A percentile compares a stretch with the other conserved stretches of the same genome.
Evolutionary conservation across 2,113 vertebrate genomes (phyloP).

Genomic region (Chaenogobius annularis): DNA sequence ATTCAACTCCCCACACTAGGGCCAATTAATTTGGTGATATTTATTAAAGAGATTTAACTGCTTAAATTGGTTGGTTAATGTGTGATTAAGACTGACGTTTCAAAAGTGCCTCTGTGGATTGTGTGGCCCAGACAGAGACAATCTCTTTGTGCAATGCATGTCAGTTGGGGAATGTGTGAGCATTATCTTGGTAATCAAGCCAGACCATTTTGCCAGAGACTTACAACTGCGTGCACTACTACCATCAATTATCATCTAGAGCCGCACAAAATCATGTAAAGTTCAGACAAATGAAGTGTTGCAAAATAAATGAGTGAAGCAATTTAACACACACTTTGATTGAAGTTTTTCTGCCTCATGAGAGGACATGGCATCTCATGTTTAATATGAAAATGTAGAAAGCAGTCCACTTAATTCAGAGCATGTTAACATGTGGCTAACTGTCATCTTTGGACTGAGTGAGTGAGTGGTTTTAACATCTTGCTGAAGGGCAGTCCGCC

Average conservation of each 20-base stretch:
- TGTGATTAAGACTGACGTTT: not conserved
- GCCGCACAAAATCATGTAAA: not conserved
- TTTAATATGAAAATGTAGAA: slow-evolving; percentile 53
- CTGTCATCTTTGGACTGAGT: slow-evolving; percentile 39
- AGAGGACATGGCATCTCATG: slow-evolving; percentile 52
- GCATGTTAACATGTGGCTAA: slow-evolving; percentile 49
- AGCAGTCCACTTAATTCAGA: slow-evolving; percentile 48
- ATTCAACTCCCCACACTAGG: not conserved
- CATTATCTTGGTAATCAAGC: slow-evolving; percentile 24
- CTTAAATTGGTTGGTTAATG: not conserved
- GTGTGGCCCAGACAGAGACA: not conserved
- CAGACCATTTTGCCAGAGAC: slow-evolving; percentile 27
- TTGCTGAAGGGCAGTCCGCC: slow-evolving; percentile 37
- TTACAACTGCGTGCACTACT: not conserved
- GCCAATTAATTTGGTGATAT: not conserved
- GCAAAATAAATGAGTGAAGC: not conserved
- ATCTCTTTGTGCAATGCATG: slow-evolving; percentile 45
- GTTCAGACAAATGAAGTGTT: slow-evolving; percentile 8
- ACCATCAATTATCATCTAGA: slow-evolving; percentile 1
- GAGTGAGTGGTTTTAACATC: slow-evolving; percentile 42
- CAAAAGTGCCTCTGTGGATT: too few relatives aligned
- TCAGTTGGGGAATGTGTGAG: slow-evolving; percentile 56
- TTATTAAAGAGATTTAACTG: not conserved
- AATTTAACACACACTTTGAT: slow-evolving; percentile 6
- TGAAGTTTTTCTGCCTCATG: slow-evolving; percentile 63